Evolutionary conservation across 2,113 vertebrate species (phyloP).

Genomic region (Phrynosoma platyrhinos): DNA sequence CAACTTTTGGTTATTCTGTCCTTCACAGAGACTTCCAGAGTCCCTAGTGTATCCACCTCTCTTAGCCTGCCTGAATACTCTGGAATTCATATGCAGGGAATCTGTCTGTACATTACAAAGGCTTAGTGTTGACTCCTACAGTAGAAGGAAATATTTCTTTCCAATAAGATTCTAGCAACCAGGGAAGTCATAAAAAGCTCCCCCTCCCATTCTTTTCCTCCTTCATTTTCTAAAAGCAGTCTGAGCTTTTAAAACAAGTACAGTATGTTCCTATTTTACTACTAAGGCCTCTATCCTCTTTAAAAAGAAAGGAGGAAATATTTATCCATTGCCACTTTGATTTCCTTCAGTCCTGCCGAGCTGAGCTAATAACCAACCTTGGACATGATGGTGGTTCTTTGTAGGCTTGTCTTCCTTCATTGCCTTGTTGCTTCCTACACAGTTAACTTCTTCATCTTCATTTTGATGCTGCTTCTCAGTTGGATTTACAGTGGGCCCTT

Average conservation of each 20-base stretch:
- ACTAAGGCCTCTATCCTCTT: neutral
- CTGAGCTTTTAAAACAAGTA: conserved; percentile 22
- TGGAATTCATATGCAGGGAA: neutral
- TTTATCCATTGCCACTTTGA: conserved; percentile 45
- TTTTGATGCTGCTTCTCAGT: neutral
- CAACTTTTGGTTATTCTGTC: neutral
- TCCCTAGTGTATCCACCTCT: neutral
- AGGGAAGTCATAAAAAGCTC: neutral
- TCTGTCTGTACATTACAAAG: neutral
- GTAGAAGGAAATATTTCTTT: neutral
- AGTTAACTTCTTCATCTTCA: neutral
- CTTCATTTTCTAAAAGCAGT: neutral
- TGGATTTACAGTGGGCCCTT: no score
- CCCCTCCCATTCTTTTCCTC: neutral
- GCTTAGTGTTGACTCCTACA: neutral
- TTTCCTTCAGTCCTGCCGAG: conserved; percentile 31
- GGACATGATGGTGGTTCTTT: neutral
- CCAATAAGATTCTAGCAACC: neutral
- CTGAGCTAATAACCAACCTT: conserved; percentile 10
- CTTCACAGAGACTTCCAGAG: conserved; percentile 8
- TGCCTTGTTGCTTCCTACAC: neutral
- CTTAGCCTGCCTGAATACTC: neutral
- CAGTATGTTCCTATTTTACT: neutral
- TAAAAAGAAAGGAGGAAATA: neutral
- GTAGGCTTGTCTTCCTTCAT: neutral